Conservation (phyloP, 2,888 invertebrate species). For the Pristionchus fissidentatus region DNA sequence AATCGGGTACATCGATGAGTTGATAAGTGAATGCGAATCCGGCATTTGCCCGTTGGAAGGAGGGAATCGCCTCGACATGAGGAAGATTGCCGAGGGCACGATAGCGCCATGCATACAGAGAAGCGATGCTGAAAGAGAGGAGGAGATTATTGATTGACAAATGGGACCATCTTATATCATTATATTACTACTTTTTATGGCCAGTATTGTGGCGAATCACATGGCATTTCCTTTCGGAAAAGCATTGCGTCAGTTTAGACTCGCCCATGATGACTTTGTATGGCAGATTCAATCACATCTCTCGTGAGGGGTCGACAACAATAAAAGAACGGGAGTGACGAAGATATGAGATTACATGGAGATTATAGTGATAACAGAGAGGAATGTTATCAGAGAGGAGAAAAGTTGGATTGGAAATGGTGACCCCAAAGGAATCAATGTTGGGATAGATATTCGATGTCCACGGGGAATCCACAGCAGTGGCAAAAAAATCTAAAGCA, state of each 20-base stretch:
- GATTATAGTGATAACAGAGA: not conserved
- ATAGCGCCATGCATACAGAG: constrained; percentile 78
- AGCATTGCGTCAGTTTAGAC: no score
- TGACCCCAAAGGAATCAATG: no score
- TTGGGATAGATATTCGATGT: not conserved
- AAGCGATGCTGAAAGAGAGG: constrained; percentile 76
- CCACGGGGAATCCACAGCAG: no score
- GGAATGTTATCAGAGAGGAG: not conserved
- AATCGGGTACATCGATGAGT: constrained; percentile 94
- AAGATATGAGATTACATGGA: not conserved
- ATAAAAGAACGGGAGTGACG: constrained; percentile 14
- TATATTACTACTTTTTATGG: no score
- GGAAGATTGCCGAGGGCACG: constrained; percentile 88
- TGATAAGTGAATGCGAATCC: constrained; percentile 95
- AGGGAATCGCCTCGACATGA: constrained; percentile 87
- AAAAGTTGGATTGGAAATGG: not conserved
- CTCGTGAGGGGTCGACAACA: constrained; percentile 8
- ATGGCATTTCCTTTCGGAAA: no score
- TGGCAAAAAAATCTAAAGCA: no score
- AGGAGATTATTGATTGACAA: not conserved
- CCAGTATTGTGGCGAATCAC: no score
- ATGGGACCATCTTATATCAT: not conserved
- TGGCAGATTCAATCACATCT: not conserved
- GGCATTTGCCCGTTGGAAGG: constrained; percentile 90
- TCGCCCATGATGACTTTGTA: no score